These are phyloP conservation scores for Zoroaster sp. DNA, from an alignment of 53 echinoderm and acorn worm genomes.

Conservation along the genomic window DNA sequence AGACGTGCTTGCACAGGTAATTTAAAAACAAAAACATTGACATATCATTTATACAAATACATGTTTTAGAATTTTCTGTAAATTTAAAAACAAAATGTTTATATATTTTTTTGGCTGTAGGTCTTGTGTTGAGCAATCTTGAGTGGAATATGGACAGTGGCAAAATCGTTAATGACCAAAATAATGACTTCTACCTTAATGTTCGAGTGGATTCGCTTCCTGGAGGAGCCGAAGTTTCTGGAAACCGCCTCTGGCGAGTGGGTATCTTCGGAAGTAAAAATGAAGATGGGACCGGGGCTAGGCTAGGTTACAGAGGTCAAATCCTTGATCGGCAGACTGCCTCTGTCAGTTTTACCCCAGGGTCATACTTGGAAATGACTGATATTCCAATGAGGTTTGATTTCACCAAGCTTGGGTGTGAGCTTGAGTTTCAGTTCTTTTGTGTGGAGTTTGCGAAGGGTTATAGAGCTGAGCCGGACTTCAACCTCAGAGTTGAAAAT, in stretches of 20 bases:
- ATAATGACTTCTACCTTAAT: constrained; percentile 5
- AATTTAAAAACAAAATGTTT: neutral
- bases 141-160: constrained; percentile 65
- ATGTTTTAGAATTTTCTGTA: neutral
- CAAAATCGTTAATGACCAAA: constrained; percentile 46
- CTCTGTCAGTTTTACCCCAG: constrained; percentile 34
- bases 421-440: constrained; percentile 73
- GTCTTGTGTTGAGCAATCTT: constrained; percentile 72
- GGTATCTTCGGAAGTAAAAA: constrained; percentile 80
- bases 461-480: constrained; percentile 75
- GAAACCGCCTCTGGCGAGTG: constrained; percentile 81
- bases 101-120: constrained; percentile 12
- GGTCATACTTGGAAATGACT: constrained; percentile 54
- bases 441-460: constrained; percentile 94
- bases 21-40: neutral
- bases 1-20: constrained; percentile 64
- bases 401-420: constrained; percentile 81
- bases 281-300: constrained; percentile 64
- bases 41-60: neutral
- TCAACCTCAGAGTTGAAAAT: constrained; percentile 53
- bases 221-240: constrained; percentile 63
- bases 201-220: constrained; percentile 23
- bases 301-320: constrained; percentile 73
- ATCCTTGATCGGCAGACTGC: constrained; percentile 63
- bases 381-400: constrained; percentile 64